phyloP scores from a whole-genome alignment of 2,888 invertebrate species.

The Oscheius sp. region DNA sequence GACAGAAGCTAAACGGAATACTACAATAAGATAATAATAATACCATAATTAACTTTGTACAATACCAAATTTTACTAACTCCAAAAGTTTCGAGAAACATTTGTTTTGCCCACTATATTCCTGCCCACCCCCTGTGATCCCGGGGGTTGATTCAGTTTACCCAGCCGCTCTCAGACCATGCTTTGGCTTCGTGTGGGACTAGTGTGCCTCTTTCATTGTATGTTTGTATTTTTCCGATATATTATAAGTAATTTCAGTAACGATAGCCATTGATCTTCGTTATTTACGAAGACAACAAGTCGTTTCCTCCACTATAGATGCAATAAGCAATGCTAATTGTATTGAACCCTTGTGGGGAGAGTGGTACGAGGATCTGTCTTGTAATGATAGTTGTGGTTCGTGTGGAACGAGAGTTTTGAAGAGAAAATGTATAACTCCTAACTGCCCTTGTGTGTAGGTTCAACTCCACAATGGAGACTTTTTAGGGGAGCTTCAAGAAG shows the following conservation, averaged over 20 bases:
- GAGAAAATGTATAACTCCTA: neutral
- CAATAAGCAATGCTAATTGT: neutral
- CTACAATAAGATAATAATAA: too few relatives aligned
- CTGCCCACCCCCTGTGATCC: too few relatives aligned
- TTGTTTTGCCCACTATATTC: neutral
- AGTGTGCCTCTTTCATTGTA: neutral
- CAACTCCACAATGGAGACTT: neutral
- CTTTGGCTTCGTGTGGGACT: neutral
- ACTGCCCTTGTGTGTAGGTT: neutral
- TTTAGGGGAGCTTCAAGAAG: neutral
- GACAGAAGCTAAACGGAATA: too few relatives aligned
- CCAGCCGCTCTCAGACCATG: neutral
- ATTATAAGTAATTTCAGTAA: neutral
- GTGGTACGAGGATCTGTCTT: conserved; percentile 3
- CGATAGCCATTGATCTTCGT: neutral
- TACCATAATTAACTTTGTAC: too few relatives aligned
- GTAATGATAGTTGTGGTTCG: conserved; percentile 8
- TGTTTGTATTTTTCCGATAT: neutral
- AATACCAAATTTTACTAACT: too few relatives aligned
- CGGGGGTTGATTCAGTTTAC: neutral
- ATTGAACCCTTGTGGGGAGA: neutral
- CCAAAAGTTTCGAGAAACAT: neutral
- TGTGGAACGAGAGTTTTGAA: neutral
- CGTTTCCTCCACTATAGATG: neutral
- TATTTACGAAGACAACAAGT: neutral